phyloP scores from a whole-genome alignment of 1,140 invertebrate genomes.

The Aporrectodea caliginosa region DNA sequence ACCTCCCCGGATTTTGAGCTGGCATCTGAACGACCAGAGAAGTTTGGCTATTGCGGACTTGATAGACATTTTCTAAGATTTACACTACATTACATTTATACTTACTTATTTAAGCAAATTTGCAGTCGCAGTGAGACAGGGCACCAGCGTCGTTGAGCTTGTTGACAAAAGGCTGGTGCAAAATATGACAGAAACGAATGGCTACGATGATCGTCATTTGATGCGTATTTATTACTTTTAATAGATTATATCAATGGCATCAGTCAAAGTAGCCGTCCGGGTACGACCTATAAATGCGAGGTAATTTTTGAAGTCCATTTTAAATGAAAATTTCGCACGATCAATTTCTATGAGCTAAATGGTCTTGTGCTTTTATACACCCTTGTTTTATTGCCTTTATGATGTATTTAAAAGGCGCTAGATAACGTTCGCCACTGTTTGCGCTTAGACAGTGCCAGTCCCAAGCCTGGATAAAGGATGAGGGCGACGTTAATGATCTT shows the following conservation, averaged over 20 bases:
- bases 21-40: too few relatives aligned
- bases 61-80: too few relatives aligned
- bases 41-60: too few relatives aligned
- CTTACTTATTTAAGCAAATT: too few relatives aligned
- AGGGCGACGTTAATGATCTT: too few relatives aligned
- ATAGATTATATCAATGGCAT: too few relatives aligned
- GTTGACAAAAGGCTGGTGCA: neutral
- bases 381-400: too few relatives aligned
- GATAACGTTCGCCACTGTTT: neutral
- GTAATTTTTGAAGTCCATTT: neutral
- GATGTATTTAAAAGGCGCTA: too few relatives aligned
- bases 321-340: neutral
- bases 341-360: neutral
- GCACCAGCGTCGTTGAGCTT: neutral
- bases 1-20: too few relatives aligned
- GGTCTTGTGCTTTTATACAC: too few relatives aligned
- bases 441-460: neutral
- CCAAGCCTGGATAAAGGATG: neutral
- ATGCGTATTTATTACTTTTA: too few relatives aligned
- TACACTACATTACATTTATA: too few relatives aligned
- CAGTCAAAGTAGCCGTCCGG: neutral
- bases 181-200: neutral
- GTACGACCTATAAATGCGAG: neutral
- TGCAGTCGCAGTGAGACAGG: neutral
- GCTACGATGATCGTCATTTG: neutral